Evolutionary conservation across 2,797 vertebrate genomes (phyloP).

Genomic region (Gambelia wislizenii): DNA sequence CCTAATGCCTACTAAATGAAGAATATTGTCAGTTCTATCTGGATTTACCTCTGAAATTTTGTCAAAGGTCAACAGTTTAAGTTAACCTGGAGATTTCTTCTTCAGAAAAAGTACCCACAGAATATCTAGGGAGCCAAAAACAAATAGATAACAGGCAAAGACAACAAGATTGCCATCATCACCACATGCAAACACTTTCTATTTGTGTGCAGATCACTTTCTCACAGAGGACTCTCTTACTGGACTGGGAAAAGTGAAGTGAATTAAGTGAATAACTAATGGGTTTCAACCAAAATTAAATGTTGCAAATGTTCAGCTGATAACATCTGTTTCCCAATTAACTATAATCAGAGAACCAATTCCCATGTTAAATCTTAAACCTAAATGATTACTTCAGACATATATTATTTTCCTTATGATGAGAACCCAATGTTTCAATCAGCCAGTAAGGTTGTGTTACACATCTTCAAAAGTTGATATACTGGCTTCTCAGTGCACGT

Average conservation of each 20-base stretch:
- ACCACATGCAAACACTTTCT: not conserved
- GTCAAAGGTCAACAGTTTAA: not conserved
- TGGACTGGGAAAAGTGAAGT: not conserved
- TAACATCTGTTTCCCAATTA: conserved; percentile 26
- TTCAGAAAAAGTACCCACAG: not conserved
- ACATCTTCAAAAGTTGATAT: not conserved
- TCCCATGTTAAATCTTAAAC: conserved; percentile 19
- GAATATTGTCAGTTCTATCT: not conserved
- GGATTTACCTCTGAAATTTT: not conserved
- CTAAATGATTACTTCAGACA: not conserved
- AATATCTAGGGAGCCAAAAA: not conserved
- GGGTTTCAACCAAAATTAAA: conserved; percentile 12
- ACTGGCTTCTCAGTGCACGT: too few relatives aligned
- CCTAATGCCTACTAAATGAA: not conserved
- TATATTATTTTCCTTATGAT: not conserved
- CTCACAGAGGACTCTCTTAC: not conserved
- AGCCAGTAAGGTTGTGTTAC: not conserved
- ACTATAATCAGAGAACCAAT: not conserved
- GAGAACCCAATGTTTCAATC: not conserved
- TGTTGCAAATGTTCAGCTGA: conserved; percentile 14
- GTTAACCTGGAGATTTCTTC: not conserved
- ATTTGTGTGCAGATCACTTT: not conserved
- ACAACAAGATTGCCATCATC: too few relatives aligned
- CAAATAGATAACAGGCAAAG: too few relatives aligned
- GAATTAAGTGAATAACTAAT: conserved; percentile 11